These are phyloP conservation scores for Darwinula stevensoni DNA, from an alignment of 2,888 invertebrate species.

Conservation along the genomic window DNA sequence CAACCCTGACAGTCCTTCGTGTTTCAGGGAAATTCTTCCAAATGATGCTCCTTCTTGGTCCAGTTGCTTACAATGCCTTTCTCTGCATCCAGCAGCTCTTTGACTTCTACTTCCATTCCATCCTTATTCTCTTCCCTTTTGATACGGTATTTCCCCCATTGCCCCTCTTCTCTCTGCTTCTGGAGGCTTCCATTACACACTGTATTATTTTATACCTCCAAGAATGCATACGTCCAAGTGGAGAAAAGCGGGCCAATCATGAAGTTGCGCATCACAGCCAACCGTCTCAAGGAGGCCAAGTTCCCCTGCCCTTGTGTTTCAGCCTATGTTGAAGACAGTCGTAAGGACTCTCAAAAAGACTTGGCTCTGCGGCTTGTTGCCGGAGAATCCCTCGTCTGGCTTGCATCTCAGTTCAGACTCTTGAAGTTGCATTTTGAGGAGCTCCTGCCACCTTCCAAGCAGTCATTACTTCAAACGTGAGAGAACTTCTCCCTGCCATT, in stretches of 20 bases:
- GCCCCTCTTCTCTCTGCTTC: no score
- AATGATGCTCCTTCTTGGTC: slow-evolving; percentile 59
- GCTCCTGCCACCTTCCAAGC: slow-evolving; percentile 32
- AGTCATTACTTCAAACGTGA: no score
- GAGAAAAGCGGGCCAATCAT: no score
- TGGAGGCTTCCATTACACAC: slow-evolving; percentile 72
- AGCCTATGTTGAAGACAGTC: slow-evolving; percentile 33
- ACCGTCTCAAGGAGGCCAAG: no score
- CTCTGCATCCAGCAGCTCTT: slow-evolving; percentile 66
- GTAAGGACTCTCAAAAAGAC: slow-evolving; percentile 51
- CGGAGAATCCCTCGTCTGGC: slow-evolving; percentile 67
- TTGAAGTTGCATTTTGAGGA: slow-evolving; percentile 58
- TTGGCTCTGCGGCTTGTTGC: no score
- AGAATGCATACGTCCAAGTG: no score
- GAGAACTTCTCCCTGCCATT: no score
- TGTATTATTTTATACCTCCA: no score
- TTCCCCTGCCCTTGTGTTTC: slow-evolving; percentile 26
- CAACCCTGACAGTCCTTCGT: slow-evolving; percentile 57
- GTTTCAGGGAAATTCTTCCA: slow-evolving; percentile 66
- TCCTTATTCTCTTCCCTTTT: slow-evolving; percentile 50
- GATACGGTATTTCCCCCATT: no score
- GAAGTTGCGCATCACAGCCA: no score
- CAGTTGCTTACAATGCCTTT: slow-evolving; percentile 72
- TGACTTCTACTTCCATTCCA: slow-evolving; percentile 71
- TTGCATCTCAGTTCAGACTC: slow-evolving; percentile 56